Conservation (phyloP, 2,888 invertebrate genomes). For the Phyllotreta striolata region DNA sequence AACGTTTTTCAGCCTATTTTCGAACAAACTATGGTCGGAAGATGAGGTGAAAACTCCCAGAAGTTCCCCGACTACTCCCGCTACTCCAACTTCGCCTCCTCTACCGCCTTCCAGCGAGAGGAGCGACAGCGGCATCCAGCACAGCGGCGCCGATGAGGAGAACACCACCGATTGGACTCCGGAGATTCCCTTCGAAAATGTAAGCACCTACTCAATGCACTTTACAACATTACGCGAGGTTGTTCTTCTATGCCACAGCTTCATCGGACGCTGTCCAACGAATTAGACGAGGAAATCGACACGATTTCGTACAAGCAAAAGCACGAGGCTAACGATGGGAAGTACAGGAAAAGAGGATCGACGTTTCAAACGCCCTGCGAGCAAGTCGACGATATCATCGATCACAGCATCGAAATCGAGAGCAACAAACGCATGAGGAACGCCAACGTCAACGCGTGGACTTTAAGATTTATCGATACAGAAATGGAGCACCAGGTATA, state of each 20-base stretch:
- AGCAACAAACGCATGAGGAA: slow-evolving; percentile 88
- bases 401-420: slow-evolving; percentile 86
- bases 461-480: slow-evolving; percentile 83
- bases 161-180: slow-evolving; percentile 87
- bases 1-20: slow-evolving; percentile 55
- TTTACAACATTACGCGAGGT: not conserved
- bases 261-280: slow-evolving; percentile 55
- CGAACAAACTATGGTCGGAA: slow-evolving; percentile 60
- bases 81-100: slow-evolving; percentile 53
- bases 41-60: slow-evolving; percentile 50
- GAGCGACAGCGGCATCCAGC: slow-evolving; percentile 60
- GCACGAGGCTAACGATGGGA: slow-evolving; percentile 56
- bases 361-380: slow-evolving; percentile 56
- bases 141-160: slow-evolving; percentile 75
- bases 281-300: slow-evolving; percentile 58
- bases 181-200: slow-evolving; percentile 91
- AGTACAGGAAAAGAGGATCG: slow-evolving; percentile 49
- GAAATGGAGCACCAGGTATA: slow-evolving; percentile 80
- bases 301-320: slow-evolving; percentile 61
- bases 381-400: slow-evolving; percentile 81
- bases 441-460: slow-evolving; percentile 87
- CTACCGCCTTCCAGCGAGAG: slow-evolving; percentile 53
- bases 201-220: slow-evolving; percentile 59
- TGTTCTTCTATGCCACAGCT: slow-evolving; percentile 48
- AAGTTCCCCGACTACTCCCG: slow-evolving; percentile 59